phyloP scores from a whole-genome alignment of 2,888 invertebrate genomes.

The Sthenelais limicola region DNA sequence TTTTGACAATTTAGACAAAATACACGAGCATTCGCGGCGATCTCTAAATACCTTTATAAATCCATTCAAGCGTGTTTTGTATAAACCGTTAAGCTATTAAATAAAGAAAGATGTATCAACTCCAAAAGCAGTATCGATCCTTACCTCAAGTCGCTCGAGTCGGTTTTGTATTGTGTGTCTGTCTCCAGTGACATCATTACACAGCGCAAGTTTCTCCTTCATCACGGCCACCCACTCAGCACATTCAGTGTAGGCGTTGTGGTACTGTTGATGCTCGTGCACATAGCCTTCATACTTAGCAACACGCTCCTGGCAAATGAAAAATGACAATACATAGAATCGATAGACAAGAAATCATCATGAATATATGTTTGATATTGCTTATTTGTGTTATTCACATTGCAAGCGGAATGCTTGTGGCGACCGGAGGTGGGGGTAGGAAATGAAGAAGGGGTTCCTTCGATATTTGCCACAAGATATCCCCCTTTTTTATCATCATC shows the following conservation, averaged over 20 bases:
- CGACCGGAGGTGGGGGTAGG: too few species aligned
- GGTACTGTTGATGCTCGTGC: slow-evolving; percentile 84
- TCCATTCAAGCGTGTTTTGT: too few species aligned
- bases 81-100: too few species aligned
- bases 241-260: slow-evolving; percentile 59
- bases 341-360: neutral
- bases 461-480: neutral
- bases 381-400: neutral
- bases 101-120: neutral
- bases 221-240: slow-evolving; percentile 81
- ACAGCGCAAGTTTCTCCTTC: slow-evolving; percentile 87
- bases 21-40: too few species aligned
- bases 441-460: too few species aligned
- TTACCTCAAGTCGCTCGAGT: slow-evolving; percentile 80
- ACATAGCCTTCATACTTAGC: slow-evolving; percentile 88
- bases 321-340: too few species aligned
- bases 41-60: too few species aligned
- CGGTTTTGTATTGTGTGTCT: slow-evolving; percentile 87
- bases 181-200: slow-evolving; percentile 89
- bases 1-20: too few species aligned
- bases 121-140: neutral
- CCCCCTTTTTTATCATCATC: neutral
- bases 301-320: slow-evolving; percentile 62
- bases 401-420: neutral
- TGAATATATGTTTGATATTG: neutral